Evolutionary conservation across 1,140 invertebrate genomes (phyloP).

Genomic region (Nasonia longicornis): DNA sequence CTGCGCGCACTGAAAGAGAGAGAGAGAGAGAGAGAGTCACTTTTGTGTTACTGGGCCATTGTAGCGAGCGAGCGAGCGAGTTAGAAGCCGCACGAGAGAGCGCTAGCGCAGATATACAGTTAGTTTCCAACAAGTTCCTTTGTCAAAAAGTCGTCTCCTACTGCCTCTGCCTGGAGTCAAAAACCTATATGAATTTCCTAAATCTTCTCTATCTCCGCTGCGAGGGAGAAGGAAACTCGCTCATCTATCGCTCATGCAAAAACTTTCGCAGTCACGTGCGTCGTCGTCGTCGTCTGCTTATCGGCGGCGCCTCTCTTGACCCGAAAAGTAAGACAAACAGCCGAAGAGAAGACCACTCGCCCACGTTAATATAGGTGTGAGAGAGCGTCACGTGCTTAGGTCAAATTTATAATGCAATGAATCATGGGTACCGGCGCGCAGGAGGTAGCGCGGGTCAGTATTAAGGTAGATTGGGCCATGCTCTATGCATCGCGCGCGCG

Average conservation of each 20-base stretch:
- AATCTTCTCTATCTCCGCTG: not conserved
- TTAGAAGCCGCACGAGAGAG: too few relatives aligned
- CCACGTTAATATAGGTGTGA: conserved; percentile 19
- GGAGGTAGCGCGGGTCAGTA: conserved; percentile 49
- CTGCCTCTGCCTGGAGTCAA: not conserved
- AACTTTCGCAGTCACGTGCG: not conserved
- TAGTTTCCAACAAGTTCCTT: not conserved
- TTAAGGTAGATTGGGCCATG: conserved; percentile 68
- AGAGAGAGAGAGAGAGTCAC: not conserved
- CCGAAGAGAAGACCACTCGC: not conserved
- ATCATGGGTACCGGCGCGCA: conserved; percentile 55
- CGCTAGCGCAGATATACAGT: not conserved
- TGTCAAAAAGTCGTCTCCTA: not conserved
- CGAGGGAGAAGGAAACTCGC: too few relatives aligned
- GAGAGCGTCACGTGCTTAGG: conserved; percentile 29
- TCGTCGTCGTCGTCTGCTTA: not conserved
- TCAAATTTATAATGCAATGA: conserved; percentile 64
- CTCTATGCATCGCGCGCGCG: conserved; percentile 54
- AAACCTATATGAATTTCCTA: not conserved
- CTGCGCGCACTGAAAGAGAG: not conserved
- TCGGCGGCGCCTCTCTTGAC: not conserved
- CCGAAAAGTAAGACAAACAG: conserved; percentile 38
- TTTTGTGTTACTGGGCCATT: conserved; percentile 3
- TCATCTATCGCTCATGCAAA: not conserved
- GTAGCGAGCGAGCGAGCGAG: not conserved